Percentiles rank a stretch among this genome's conserved stretches.
phyloP scores from a whole-genome alignment of 2,888 invertebrate species.

The Andrena marginata region DNA sequence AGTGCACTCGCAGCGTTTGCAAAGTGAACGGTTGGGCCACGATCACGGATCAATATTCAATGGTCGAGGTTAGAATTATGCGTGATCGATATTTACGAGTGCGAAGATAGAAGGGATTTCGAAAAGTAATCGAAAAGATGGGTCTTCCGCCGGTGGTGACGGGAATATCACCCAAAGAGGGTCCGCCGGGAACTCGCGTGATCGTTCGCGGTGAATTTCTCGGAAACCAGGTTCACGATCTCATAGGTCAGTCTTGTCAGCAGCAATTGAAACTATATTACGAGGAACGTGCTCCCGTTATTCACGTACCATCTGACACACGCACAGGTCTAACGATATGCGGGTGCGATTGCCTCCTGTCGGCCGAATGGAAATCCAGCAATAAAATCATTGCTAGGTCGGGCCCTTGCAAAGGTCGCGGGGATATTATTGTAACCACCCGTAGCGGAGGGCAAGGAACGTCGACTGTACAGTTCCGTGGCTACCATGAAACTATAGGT shows the following conservation, averaged over 20 bases:
- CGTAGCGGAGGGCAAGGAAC: conserved; percentile 94
- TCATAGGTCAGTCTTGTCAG: conserved; percentile 89
- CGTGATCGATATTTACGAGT: conserved; percentile 14
- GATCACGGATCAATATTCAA: conserved; percentile 1
- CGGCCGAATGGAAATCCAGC: conserved; percentile 98
- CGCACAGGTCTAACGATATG: conserved; percentile 95
- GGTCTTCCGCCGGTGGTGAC: conserved; percentile 95
- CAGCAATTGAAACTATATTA: background rate
- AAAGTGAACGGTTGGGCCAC: background rate
- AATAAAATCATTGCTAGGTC: conserved; percentile 99
- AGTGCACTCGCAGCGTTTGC: background rate
- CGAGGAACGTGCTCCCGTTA: background rate
- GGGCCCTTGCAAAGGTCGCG: conserved; percentile 95
- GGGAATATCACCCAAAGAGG: conserved; percentile 99
- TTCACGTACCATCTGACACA: background rate
- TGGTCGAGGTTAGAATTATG: conserved; percentile 43
- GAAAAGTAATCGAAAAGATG: conserved; percentile 81
- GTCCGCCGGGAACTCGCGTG: conserved; percentile 97
- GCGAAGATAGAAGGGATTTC: conserved; percentile 33
- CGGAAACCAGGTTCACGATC: conserved; percentile 93
- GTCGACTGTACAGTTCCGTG: conserved; percentile 95
- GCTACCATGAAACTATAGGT: conserved; percentile 94
- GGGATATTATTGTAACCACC: conserved; percentile 96
- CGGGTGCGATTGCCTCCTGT: conserved; percentile 96
- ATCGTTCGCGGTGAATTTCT: conserved; percentile 98